Conservation (phyloP, 1,140 invertebrate species). For the Nebria ingens region DNA sequence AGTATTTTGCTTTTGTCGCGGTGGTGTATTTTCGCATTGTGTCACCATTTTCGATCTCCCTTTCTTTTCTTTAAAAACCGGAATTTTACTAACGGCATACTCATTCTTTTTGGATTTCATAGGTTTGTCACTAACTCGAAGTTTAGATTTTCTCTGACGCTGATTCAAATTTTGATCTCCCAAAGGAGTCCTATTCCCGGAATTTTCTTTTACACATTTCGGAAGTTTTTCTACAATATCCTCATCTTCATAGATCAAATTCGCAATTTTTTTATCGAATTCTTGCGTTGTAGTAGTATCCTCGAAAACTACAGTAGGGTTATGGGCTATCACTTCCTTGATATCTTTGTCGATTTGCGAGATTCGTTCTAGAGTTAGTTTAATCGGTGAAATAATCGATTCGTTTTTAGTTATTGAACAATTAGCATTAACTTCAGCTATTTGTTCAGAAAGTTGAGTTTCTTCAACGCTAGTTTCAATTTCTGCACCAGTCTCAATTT, state of each 20-base stretch:
- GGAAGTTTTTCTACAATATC: constrained; percentile 12
- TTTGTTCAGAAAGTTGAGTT: background rate
- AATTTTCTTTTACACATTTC: constrained; percentile 13
- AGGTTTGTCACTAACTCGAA: constrained; percentile 31
- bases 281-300: constrained; percentile 12
- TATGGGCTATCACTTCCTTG: background rate
- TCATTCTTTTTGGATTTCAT: constrained; percentile 16
- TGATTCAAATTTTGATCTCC: constrained; percentile 20
- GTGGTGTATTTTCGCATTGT: constrained; percentile 31
- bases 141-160: constrained; percentile 18
- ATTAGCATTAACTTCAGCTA: background rate
- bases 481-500: background rate
- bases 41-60: constrained; percentile 16
- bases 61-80: constrained; percentile 26
- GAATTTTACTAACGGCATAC: constrained; percentile 25
- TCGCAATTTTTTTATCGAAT: constrained; percentile 28
- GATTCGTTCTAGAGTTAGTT: background rate
- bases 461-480: background rate
- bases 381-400: background rate
- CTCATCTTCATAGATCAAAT: constrained; percentile 28
- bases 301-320: background rate
- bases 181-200: constrained; percentile 23
- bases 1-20: constrained; percentile 17
- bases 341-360: background rate
- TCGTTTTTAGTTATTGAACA: background rate